Percentiles rank a stretch among this genome's conserved stretches.
Conservation (phyloP, 2,888 invertebrate genomes). For the Rhagium mordax region DNA sequence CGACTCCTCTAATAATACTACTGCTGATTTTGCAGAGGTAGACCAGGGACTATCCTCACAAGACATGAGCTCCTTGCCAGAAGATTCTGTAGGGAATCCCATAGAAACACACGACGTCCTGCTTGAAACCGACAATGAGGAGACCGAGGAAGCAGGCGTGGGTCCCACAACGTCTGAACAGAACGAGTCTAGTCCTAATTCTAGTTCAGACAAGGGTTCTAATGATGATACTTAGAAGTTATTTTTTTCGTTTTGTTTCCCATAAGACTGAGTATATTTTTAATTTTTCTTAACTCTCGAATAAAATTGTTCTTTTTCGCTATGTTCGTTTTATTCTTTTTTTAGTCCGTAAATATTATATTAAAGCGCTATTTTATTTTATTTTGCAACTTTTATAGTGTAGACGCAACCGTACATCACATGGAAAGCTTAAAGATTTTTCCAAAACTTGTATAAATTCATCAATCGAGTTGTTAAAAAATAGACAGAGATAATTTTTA, state of each 20-base stretch:
- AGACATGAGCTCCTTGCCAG: conserved; percentile 56
- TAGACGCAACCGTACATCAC: too few species aligned
- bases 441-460: too few species aligned
- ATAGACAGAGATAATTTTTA: too few species aligned
- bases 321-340: background rate
- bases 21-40: conserved; percentile 56
- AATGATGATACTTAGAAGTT: conserved; percentile 2
- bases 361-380: too few species aligned
- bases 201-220: conserved; percentile 39
- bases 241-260: conserved; percentile 22
- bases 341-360: too few species aligned
- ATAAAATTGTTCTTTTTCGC: conserved; percentile 29
- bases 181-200: conserved; percentile 51
- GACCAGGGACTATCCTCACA: conserved; percentile 55
- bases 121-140: background rate
- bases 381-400: too few species aligned
- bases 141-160: background rate
- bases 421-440: too few species aligned
- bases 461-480: too few species aligned
- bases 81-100: conserved; percentile 43
- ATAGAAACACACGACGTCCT: background rate
- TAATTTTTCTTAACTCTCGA: conserved; percentile 10
- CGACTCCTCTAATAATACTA: conserved; percentile 54
- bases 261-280: conserved; percentile 34
- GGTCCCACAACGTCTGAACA: conserved; percentile 3